Evolutionary conservation across 1,140 invertebrate genomes (phyloP), one percentile per base, ranked within the genome.

Genomic region (Polypedilum pembai): DNA sequence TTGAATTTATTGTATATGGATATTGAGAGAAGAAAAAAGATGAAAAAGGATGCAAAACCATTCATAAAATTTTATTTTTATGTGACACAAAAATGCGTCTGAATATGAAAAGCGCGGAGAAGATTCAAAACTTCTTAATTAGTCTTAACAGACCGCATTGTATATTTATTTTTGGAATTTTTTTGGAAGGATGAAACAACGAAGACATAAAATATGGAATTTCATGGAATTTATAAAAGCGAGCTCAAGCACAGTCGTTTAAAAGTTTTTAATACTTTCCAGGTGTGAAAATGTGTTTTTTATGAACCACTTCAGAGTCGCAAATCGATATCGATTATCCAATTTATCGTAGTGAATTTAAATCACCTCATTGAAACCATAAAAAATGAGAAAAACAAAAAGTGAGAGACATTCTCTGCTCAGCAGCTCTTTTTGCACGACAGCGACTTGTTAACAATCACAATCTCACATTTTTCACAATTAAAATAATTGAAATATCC

Each of bases 301-400:
- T 21, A 21, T 21, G 65, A 69, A 20, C 20, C 65, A 69, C 20
- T 69, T 69, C 65, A 21, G 17, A 20, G 65, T 56, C 65, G 20
- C 65, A 69, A 69, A 69, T 69, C 65, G 65, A 69, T 69, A 69
- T 69, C 20, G 65, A 69, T 69, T 69, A 69, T 69, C 65, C 65
- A 69, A 69, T 69, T 69, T 21, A 21, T 69, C 65, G 65, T 10
- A 69, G 17, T 18, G 20, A 69, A 69, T 69, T 69, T 18, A 69
- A 69, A 69, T 69, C 65, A 69, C 65, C 65, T 69, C 65, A 56
- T 56, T 69, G 65, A 69, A 69, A 21, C 65, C 65, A 69, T 69
- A 69, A 18, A 69, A n/a, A 69, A 20, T 8, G 65, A 18, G 65
- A 69, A 20, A 21, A 18, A 69, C 17, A 69, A 69, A 69, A 12